These are phyloP conservation scores for Scolanthus callimorphus DNA, from an alignment of 92 coral and sea anemone species.

Conservation along the genomic window DNA sequence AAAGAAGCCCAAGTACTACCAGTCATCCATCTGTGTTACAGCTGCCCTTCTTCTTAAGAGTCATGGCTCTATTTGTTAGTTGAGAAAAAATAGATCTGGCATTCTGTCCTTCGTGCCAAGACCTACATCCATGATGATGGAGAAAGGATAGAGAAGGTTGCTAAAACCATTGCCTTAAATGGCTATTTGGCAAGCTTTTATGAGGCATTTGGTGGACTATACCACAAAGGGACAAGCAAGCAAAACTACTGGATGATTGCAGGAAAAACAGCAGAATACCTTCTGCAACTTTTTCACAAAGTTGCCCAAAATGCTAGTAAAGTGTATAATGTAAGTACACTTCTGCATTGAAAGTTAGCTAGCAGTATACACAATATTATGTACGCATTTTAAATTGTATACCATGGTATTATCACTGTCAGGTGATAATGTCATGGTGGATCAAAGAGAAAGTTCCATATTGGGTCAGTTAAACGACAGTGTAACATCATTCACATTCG, in stretches of 20 bases:
- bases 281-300: slow-evolving; percentile 20
- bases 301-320: slow-evolving; percentile 11
- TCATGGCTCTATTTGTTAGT: slow-evolving; percentile 22
- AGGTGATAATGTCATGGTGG: too few relatives aligned
- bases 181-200: slow-evolving; percentile 29
- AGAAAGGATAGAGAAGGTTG: background rate
- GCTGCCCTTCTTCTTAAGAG: slow-evolving; percentile 29
- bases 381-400: too few relatives aligned
- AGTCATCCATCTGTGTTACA: slow-evolving; percentile 25
- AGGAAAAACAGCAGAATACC: slow-evolving; percentile 40
- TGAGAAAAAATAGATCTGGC: slow-evolving; percentile 48
- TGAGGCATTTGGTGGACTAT: slow-evolving; percentile 24
- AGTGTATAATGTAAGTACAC: background rate
- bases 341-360: too few relatives aligned
- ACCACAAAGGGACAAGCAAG: slow-evolving; percentile 11
- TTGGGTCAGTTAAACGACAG: background rate
- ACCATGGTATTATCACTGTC: too few relatives aligned
- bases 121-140: background rate
- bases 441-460: too few relatives aligned
- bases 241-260: slow-evolving; percentile 30
- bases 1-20: slow-evolving; percentile 27
- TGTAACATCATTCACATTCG: too few relatives aligned
- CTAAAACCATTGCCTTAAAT: slow-evolving; percentile 13
- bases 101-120: slow-evolving; percentile 16
- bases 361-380: too few relatives aligned